Evolutionary conservation across 2,888 invertebrate genomes (phyloP).

Genomic region (Heliconius ismenius): DNA sequence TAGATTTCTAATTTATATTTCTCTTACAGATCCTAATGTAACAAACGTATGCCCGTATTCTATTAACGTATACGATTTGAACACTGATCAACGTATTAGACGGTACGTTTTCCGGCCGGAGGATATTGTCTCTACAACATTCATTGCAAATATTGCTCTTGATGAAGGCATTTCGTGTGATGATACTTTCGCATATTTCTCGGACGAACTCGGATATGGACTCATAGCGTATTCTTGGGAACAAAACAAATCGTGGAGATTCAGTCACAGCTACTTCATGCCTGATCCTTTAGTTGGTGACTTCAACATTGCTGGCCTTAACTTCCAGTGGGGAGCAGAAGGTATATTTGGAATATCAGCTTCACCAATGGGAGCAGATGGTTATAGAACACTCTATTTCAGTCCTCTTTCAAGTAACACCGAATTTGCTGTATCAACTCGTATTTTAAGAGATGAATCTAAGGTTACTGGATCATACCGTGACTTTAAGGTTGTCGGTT

Average conservation of each 20-base stretch:
- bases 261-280: slow-evolving; percentile 89
- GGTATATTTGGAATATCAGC: slow-evolving; percentile 90
- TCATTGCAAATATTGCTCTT: slow-evolving; percentile 93
- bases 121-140: slow-evolving; percentile 88
- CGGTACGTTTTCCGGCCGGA: slow-evolving; percentile 86
- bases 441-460: slow-evolving; percentile 85
- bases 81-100: slow-evolving; percentile 86
- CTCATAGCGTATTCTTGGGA: slow-evolving; percentile 90
- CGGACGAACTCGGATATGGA: slow-evolving; percentile 91
- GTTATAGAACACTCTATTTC: slow-evolving; percentile 88
- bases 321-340: slow-evolving; percentile 93
- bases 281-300: slow-evolving; percentile 91
- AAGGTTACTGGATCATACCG: slow-evolving; percentile 86
- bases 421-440: slow-evolving; percentile 90
- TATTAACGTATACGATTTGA: slow-evolving; percentile 88
- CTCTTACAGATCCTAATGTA: slow-evolving; percentile 69
- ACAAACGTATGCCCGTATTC: slow-evolving; percentile 91
- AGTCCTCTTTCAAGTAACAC: slow-evolving; percentile 89
- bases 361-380: slow-evolving; percentile 85
- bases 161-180: slow-evolving; percentile 89
- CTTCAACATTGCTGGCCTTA: slow-evolving; percentile 89
- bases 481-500: slow-evolving; percentile 85
- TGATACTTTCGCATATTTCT: slow-evolving; percentile 89
- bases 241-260: slow-evolving; percentile 89
- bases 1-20: neutral